A percentile compares a stretch with the other conserved stretches of the same genome.
phyloP scores from a whole-genome alignment of 53 echinoderm and acorn worm species.

The Astropecten irregularis region DNA sequence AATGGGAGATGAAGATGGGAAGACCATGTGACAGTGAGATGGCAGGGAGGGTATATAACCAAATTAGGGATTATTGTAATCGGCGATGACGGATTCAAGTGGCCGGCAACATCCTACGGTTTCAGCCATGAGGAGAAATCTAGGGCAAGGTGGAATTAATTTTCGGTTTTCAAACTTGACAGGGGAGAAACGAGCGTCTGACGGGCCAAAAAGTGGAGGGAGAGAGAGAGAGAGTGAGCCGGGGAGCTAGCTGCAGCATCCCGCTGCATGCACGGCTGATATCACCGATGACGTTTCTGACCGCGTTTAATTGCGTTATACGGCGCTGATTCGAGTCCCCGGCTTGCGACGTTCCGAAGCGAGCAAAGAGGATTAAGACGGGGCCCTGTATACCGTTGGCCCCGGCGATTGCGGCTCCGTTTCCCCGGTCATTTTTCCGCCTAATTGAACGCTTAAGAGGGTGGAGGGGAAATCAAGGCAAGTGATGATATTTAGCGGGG shows the following conservation, averaged over 20 bases:
- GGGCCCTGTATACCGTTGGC: background rate
- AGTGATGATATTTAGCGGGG: slow-evolving; percentile 15
- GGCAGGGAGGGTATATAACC: slow-evolving; percentile 34
- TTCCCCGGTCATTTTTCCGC: slow-evolving; percentile 30
- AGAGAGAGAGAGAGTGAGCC: no score
- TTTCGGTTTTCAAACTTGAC: slow-evolving; percentile 43
- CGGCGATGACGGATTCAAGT: background rate
- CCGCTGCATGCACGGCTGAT: no score
- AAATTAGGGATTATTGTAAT: slow-evolving; percentile 47
- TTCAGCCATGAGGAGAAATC: background rate
- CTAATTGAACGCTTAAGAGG: slow-evolving; percentile 38
- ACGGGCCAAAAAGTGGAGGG: background rate
- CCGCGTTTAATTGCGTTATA: slow-evolving; percentile 41
- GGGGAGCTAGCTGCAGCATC: no score
- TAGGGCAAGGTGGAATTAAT: slow-evolving; percentile 59
- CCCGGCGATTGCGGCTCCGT: slow-evolving; percentile 4
- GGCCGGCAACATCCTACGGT: no score
- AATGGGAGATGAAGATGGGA: background rate
- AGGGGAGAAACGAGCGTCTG: background rate
- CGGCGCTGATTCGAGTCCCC: no score
- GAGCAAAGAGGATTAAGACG: background rate
- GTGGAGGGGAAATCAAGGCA: no score
- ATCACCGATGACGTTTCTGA: slow-evolving; percentile 40
- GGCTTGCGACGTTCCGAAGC: background rate
- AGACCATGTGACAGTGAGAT: background rate